phyloP scores from a whole-genome alignment of 2,888 invertebrate genomes.

The Acrocera orbiculus region DNA sequence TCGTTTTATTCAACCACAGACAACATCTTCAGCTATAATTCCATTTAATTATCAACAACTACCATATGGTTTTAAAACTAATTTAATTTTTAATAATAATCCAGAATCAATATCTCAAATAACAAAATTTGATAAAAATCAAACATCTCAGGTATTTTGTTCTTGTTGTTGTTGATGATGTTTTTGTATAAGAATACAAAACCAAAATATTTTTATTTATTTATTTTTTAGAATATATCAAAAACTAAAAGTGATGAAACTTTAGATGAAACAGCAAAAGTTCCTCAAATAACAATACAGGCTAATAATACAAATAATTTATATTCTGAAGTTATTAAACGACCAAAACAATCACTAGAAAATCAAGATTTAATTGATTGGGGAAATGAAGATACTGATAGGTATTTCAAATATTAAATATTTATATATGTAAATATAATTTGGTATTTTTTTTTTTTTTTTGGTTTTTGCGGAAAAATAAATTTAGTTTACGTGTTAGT shows the following conservation, averaged over 20 bases:
- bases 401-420: no score
- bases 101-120: no score
- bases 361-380: conserved; percentile 28
- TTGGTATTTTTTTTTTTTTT: not conserved
- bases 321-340: conserved; percentile 4
- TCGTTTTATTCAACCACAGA: conserved; percentile 4
- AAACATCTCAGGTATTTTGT: no score
- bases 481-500: conserved; percentile 27
- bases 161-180: no score
- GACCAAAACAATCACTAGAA: conserved; percentile 7
- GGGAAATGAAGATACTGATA: conserved; percentile 23
- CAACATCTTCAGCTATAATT: conserved; percentile 7
- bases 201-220: no score
- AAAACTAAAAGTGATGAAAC: no score
- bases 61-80: conserved; percentile 19
- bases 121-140: no score
- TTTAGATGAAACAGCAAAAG: no score
- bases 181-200: no score
- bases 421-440: conserved; percentile 22
- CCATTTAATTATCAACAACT: conserved; percentile 14
- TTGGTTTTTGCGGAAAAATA: conserved; percentile 1
- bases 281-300: no score
- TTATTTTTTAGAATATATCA: no score
- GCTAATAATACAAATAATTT: not conserved
- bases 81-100: no score